Percentiles rank a stretch among this genome's conserved stretches.
Conservation (phyloP, 2,797 vertebrate genomes). For the Malurus splendens region DNA sequence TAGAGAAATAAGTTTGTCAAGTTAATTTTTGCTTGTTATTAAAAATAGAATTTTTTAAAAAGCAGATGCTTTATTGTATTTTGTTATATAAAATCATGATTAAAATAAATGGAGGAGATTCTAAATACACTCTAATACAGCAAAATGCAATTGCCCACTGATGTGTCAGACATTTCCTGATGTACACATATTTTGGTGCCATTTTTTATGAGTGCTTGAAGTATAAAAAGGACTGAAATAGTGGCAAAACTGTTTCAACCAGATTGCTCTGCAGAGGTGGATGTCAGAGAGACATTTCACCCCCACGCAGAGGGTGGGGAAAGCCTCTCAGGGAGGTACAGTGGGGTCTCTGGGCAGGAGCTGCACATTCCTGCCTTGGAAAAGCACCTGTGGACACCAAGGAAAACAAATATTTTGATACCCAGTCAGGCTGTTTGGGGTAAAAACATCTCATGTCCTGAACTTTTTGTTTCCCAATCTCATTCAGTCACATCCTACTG, state of each 20-base stretch:
- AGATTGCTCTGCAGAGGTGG: background rate
- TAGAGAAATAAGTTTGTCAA: background rate
- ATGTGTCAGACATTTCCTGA: background rate
- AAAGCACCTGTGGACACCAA: background rate
- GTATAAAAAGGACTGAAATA: background rate
- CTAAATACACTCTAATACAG: background rate
- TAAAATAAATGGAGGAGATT: background rate
- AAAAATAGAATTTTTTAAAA: background rate
- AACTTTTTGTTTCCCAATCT: background rate
- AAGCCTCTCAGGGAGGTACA: background rate
- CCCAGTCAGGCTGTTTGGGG: background rate
- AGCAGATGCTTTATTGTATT: background rate
- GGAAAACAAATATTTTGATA: background rate
- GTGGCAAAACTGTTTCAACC: background rate
- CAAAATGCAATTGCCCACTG: background rate
- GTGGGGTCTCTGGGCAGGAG: background rate
- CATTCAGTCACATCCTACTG: background rate
- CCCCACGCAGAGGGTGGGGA: background rate
- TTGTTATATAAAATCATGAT: background rate
- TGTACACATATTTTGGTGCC: background rate
- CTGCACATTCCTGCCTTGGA: background rate
- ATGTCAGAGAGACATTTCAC: background rate
- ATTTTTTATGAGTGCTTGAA: background rate
- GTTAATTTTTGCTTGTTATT: background rate
- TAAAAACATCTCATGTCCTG: background rate